Base-by-base conservation (phyloP, 1,140 invertebrate genomes). In the Pogonognathellus flavescens region DNA sequence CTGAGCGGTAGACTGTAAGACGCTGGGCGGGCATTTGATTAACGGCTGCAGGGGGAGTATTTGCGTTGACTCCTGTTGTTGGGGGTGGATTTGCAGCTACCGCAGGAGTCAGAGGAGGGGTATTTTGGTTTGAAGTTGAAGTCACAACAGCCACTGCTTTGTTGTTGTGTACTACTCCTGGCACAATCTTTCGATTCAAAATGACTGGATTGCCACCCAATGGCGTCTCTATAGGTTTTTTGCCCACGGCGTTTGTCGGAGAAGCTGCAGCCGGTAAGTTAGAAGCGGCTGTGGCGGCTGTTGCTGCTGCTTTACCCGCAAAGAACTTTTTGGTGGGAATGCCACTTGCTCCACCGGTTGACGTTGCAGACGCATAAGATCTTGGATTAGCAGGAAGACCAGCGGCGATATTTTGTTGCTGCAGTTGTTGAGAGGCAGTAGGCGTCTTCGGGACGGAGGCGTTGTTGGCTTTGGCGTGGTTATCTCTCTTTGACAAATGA, bases 1-100 rank as follows among this genome's bases (percentile, higher is more conserved):
- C 94, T 0, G 94, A 94, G 89, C 96, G 94, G 87, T 97, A 94
- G 84, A 98, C 97, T 92, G 98, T 97, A 49, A 99, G 95, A 90
- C 96, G 95, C 90, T 96, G 95, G 16, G 70, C 70, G 31, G 70
- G 70, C 4, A 76, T 31, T n/a, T 10, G 70, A n/a, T n/a, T 76
- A 18, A 16, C 14, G n/a, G 41, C 1, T 7, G 70, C 25, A 49
- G 70, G 31, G 1, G 53, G 53, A 57, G 2, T 57, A 2, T 57
- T 13, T 1, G 53, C 53, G n/a, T 14, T n/a, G n/a, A 57, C 10
- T 57, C 11, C 53, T 14, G 53, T 13, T 49, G 4, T 31, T 76
- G 70, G 70, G n/a, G 70, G 14, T 18, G 70, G 2, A 49, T 6
- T 49, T 50, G 22, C 31, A 7, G n/a, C 9, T 0, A 22, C 20